Evolutionary conservation across 1,140 invertebrate species (phyloP).

Genomic region (Gonioctena quinquepunctata): DNA sequence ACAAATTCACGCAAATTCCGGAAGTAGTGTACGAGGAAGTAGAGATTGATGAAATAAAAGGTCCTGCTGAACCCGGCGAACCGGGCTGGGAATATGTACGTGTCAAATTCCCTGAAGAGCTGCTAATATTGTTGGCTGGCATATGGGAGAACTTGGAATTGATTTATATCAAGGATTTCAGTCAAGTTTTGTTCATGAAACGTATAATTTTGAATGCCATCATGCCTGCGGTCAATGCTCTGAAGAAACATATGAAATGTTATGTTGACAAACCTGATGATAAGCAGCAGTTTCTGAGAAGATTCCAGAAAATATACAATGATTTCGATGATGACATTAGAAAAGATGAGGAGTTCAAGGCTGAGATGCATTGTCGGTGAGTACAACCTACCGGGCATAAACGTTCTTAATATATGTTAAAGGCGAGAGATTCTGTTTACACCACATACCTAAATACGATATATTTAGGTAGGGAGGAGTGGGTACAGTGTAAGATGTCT

Average conservation of each 20-base stretch:
- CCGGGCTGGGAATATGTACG: conserved; percentile 61
- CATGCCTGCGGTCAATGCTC: conserved; percentile 58
- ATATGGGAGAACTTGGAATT: conserved; percentile 63
- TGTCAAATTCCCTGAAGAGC: conserved; percentile 51
- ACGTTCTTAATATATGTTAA: too few relatives aligned
- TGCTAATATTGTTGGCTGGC: conserved; percentile 56
- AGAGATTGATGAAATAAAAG: conserved; percentile 22
- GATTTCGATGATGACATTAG: conserved; percentile 61
- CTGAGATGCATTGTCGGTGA: conserved; percentile 53
- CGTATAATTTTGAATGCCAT: conserved; percentile 59
- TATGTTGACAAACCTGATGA: conserved; percentile 60
- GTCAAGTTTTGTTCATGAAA: conserved; percentile 60
- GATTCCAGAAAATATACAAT: conserved; percentile 63
- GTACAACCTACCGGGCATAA: too few relatives aligned
- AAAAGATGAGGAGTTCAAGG: conserved; percentile 56
- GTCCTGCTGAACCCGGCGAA: conserved; percentile 12
- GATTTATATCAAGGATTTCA: conserved; percentile 59
- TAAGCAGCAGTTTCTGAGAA: conserved; percentile 59
- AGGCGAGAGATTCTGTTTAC: too few relatives aligned
- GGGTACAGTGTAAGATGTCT: too few relatives aligned
- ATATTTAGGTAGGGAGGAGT: too few relatives aligned
- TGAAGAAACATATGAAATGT: conserved; percentile 59
- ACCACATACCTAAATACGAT: too few relatives aligned
- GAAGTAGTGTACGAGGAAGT: conserved; percentile 14
- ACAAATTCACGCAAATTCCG: conserved; percentile 44